Conservation (phyloP, 2,888 invertebrate species). For the Dasysyrphus tricinctus region DNA sequence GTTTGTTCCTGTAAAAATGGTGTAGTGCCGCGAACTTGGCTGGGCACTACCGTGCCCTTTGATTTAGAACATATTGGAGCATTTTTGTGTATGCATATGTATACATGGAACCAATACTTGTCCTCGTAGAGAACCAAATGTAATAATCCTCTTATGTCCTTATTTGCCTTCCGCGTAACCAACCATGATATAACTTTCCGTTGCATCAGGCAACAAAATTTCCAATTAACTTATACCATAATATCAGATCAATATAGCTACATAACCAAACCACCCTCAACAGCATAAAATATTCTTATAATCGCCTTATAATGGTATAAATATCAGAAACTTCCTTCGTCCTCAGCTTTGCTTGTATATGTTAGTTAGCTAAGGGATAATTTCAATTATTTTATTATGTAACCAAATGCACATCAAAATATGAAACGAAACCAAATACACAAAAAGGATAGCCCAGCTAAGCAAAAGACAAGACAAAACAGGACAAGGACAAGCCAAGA, state of each 20-base stretch:
- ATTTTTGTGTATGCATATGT: no score
- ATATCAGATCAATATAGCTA: conserved; percentile 12
- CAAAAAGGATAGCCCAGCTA: neutral
- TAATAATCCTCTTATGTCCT: neutral
- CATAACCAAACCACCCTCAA: neutral
- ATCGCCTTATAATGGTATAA: conserved; percentile 31
- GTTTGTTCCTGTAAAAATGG: no score
- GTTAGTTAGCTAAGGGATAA: conserved; percentile 7
- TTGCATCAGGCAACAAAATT: conserved; percentile 7
- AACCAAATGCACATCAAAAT: conserved; percentile 26
- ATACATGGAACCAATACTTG: no score
- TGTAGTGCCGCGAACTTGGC: no score
- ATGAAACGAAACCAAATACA: conserved; percentile 12
- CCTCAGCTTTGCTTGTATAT: neutral
- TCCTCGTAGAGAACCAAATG: neutral
- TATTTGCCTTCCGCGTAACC: neutral
- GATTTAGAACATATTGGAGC: no score
- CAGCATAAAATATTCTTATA: conserved; percentile 26
- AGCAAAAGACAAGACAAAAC: neutral
- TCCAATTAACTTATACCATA: conserved; percentile 27
- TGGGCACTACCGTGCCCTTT: no score
- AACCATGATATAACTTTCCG: neutral
- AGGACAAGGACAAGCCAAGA: neutral
- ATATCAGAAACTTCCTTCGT: conserved; percentile 17
- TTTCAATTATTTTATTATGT: conserved; percentile 44